Percentiles rank a stretch among this genome's conserved stretches.
These are phyloP conservation scores for Leuciscus waleckii DNA, from an alignment of 2,797 vertebrate species.

Conservation along the genomic window DNA sequence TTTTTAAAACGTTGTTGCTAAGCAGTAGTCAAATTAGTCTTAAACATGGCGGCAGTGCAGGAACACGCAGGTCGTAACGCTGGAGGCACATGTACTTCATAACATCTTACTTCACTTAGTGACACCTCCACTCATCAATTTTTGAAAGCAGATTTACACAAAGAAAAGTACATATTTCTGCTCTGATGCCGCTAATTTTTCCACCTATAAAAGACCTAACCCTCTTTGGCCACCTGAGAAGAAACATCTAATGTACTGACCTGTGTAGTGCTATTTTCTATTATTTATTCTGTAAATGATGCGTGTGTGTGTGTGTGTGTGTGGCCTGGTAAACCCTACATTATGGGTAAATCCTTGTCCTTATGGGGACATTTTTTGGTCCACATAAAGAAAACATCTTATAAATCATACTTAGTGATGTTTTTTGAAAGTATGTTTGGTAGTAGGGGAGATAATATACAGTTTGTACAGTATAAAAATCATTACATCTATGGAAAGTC, in stretches of 20 bases:
- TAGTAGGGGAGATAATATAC: too few species aligned
- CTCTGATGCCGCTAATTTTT: not conserved
- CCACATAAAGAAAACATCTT: too few species aligned
- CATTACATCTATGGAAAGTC: too few species aligned
- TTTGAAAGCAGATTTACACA: not conserved
- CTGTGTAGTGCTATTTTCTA: too few species aligned
- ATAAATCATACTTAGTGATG: too few species aligned
- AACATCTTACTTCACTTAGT: not conserved
- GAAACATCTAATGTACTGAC: not conserved
- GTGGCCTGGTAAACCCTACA: too few species aligned
- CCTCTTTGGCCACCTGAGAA: not conserved
- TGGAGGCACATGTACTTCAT: constrained; percentile 8
- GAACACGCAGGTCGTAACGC: not conserved
- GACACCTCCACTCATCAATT: not conserved
- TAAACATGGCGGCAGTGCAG: constrained; percentile 68
- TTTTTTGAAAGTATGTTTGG: too few species aligned
- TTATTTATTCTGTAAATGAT: not conserved
- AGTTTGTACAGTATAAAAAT: too few species aligned
- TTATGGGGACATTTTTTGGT: too few species aligned
- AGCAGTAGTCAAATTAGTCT: constrained; percentile 74
- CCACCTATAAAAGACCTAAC: not conserved
- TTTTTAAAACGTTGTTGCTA: constrained; percentile 74
- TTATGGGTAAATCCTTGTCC: too few species aligned
- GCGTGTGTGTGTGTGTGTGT: too few species aligned
- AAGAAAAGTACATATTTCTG: not conserved